Conservation (phyloP, 2,888 invertebrate genomes). For the Aromia moschata region DNA sequence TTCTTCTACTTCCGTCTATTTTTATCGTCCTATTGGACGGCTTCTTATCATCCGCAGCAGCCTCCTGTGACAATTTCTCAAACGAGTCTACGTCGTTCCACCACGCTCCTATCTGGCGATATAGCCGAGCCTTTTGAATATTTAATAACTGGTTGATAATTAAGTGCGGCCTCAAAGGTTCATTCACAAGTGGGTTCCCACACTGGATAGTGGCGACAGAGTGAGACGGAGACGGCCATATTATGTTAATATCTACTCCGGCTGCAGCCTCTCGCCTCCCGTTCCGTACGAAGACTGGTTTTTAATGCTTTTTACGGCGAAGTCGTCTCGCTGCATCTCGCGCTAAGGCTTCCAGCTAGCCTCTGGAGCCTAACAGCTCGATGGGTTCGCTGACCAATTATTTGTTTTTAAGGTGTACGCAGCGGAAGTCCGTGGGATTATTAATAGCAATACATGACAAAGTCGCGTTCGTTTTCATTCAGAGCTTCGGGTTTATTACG, state of each 20-base stretch:
- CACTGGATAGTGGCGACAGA: constrained; percentile 44
- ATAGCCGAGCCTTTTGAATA: constrained; percentile 49
- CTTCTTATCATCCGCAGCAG: too few relatives aligned
- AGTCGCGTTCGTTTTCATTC: constrained; percentile 34
- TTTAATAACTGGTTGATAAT: constrained; percentile 58
- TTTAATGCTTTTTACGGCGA: constrained; percentile 42
- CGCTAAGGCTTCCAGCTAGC: constrained; percentile 30
- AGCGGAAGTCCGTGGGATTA: constrained; percentile 45
- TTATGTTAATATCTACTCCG: constrained; percentile 52
- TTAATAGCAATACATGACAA: constrained; percentile 37
- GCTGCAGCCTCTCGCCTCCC: constrained; percentile 31
- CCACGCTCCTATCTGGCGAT: constrained; percentile 7
- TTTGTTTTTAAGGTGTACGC: constrained; percentile 37
- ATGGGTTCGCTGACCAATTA: constrained; percentile 49
- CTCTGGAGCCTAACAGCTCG: constrained; percentile 24
- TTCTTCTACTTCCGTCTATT: too few relatives aligned
- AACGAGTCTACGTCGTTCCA: constrained; percentile 12
- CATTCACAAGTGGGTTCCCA: constrained; percentile 60
- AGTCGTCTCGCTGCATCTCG: constrained; percentile 38
- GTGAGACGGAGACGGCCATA: constrained; percentile 43
- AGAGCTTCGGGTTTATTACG: constrained; percentile 29
- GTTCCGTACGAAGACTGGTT: constrained; percentile 49
- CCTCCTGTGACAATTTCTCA: constrained; percentile 12
- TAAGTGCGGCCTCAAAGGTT: constrained; percentile 59
- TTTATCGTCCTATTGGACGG: too few relatives aligned